Conservation (phyloP, 2,797 vertebrate genomes). For the Diglossa cyanea region DNA sequence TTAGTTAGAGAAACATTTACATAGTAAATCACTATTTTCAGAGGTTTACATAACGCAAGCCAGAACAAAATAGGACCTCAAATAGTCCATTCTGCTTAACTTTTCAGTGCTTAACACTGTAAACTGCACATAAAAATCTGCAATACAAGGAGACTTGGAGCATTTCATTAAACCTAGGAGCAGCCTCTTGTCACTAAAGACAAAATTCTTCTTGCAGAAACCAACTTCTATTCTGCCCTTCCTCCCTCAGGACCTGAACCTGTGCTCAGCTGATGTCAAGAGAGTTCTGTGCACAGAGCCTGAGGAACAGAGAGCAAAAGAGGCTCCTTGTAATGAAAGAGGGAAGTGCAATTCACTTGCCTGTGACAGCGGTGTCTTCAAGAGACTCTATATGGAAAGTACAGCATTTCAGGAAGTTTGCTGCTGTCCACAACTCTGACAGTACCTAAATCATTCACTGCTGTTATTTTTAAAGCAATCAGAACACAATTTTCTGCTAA, state of each 20-base stretch:
- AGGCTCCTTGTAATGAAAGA: slow-evolving; percentile 2
- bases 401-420: slow-evolving; percentile 3
- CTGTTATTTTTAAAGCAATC: neutral
- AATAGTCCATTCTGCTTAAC: neutral
- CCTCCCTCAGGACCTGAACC: neutral
- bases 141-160: neutral
- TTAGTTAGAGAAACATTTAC: slow-evolving; percentile 54
- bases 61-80: slow-evolving; percentile 22
- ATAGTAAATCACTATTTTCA: slow-evolving; percentile 61
- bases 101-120: neutral
- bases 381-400: neutral
- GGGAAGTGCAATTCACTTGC: slow-evolving; percentile 43
- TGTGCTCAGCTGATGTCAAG: neutral
- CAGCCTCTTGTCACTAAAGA: neutral
- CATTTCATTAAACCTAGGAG: neutral
- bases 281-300: slow-evolving; percentile 12
- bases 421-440: neutral
- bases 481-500: neutral
- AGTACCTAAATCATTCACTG: neutral
- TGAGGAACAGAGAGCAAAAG: slow-evolving; percentile 4
- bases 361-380: slow-evolving; percentile 21
- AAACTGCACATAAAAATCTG: neutral
- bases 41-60: slow-evolving; percentile 49
- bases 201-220: slow-evolving; percentile 14
- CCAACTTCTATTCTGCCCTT: neutral